Evolutionary conservation across 2,113 vertebrate genomes (phyloP), one percentile per base, ranked within the genome.

Genomic region (Miniopterus natalensis): DNA sequence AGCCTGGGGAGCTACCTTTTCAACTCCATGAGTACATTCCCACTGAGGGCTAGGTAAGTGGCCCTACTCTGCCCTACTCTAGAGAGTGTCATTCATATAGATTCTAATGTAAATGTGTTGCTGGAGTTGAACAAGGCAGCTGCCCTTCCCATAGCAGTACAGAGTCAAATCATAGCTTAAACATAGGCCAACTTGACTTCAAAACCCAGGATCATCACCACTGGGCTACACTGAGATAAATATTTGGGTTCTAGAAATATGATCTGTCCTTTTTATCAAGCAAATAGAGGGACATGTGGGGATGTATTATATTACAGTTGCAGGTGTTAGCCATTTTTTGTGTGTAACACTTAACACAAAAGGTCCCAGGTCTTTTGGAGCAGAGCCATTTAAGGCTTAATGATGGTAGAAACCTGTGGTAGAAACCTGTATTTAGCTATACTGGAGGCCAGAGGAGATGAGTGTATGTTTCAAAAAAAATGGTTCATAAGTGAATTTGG

Each of bases 181-280:
- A 73, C 2, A 0, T 63, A 47, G 7, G 11, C 84, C 55, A 89
- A 27, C 21, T 40, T 90, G 74, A 59, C 65, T 79, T 93, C 49
- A 83, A 91, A 86, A 70, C 9, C 18, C 40, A 75, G 40, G 29
- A 42, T 96, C 31, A 31, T 87, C 57, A 55, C 29, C 23, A 14
- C 84, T 71, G 71, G 94, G 29, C 68, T 59, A 45, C 25, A 14
- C n/a, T 55, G 21, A 95, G 88, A 78, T 92, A 92, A 94, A 87
- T 18, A 92, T 77, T 73, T 77, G 53, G 29, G 36, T 71, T 95
- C 93, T 92, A 84, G 80, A 95, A 90, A 96, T 55, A 75, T 18
- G 49, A 97, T 78, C 71, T 90, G 23, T 55, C 31, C 90, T 94
- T 96, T 77, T 92, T 45, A 63, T 77, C 13, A 40, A 47, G 49